A percentile compares a stretch with the other conserved stretches of the same genome.
These are phyloP conservation scores for Haplotaxodon microlepis DNA, from an alignment of 2,113 vertebrate species.

Conservation along the genomic window DNA sequence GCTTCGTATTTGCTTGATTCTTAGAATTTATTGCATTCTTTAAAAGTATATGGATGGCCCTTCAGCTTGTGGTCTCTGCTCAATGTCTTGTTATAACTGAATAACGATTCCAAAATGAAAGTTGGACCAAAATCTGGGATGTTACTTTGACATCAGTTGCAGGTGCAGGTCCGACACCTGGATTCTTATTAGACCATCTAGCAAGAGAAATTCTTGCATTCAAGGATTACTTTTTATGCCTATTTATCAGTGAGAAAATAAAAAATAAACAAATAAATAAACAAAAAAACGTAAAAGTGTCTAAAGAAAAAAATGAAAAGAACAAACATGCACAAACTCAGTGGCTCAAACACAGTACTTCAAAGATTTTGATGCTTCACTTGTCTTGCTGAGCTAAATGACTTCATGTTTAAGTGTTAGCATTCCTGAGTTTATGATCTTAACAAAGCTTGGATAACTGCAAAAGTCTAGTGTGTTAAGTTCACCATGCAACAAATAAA, in stretches of 20 bases:
- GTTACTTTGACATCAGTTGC: background rate
- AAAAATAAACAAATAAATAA: background rate
- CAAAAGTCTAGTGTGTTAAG: accelerated
- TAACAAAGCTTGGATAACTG: background rate
- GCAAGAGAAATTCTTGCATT: background rate
- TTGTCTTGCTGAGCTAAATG: background rate
- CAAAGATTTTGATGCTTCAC: background rate
- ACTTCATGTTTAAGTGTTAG: background rate
- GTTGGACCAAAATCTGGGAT: background rate
- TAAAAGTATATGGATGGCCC: background rate
- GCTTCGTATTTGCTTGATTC: background rate
- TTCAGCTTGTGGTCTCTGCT: background rate
- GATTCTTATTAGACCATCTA: background rate
- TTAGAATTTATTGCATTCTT: background rate
- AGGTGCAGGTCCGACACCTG: background rate
- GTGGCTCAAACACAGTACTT: background rate
- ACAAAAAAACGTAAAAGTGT: accelerated
- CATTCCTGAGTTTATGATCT: background rate
- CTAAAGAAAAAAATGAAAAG: background rate
- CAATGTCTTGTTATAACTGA: background rate
- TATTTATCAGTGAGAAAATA: background rate
- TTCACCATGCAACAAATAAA: background rate
- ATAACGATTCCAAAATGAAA: background rate
- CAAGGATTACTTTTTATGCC: accelerated
- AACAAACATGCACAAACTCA: background rate